These are phyloP conservation scores for Saguinus midas DNA, from an alignment of 2,113 vertebrate species.

Conservation along the genomic window DNA sequence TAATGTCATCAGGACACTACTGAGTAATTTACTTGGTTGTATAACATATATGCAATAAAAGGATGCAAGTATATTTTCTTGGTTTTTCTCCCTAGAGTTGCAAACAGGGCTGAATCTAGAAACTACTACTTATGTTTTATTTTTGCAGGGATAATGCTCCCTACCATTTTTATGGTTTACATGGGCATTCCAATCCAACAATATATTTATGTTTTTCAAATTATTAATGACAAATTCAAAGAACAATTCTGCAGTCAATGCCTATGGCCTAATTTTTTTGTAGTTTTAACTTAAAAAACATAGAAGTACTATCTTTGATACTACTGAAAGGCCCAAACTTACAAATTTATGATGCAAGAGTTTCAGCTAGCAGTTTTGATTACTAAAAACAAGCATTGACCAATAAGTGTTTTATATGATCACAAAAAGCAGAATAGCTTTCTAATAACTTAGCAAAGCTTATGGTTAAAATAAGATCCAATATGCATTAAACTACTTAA, in stretches of 20 bases:
- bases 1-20: neutral
- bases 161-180: neutral
- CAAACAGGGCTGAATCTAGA: neutral
- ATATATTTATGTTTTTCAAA: neutral
- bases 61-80: neutral
- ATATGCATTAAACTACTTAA: neutral
- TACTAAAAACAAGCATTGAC: neutral
- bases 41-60: neutral
- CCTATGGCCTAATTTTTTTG: neutral
- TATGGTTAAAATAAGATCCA: conserved; percentile 1
- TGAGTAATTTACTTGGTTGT: neutral
- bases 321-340: neutral
- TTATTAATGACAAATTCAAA: neutral
- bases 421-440: neutral
- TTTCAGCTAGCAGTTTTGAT: neutral
- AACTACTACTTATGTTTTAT: neutral
- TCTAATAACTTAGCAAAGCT: neutral
- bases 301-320: neutral
- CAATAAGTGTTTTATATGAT: neutral
- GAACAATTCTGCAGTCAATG: neutral
- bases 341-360: neutral
- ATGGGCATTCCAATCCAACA: neutral
- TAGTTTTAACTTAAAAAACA: neutral
- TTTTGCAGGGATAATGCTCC: neutral
- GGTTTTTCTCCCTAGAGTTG: neutral